phyloP scores from a whole-genome alignment of 2,797 vertebrate species.

The Astyanax mexicanus region DNA sequence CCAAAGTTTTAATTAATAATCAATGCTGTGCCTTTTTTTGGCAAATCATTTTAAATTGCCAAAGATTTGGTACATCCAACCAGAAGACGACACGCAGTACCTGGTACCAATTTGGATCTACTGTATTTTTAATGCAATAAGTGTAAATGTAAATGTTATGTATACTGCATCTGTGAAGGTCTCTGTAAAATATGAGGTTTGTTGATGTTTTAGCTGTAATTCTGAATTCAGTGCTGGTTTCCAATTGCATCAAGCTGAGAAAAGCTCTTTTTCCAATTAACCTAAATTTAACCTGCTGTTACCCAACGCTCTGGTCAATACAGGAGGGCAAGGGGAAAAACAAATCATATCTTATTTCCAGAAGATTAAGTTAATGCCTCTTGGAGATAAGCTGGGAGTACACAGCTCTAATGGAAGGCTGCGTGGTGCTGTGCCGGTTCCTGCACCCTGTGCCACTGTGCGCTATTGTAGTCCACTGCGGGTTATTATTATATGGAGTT shows the following conservation, averaged over 20 bases:
- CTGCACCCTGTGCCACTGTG: background rate
- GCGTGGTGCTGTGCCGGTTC: background rate
- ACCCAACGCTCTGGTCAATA: background rate
- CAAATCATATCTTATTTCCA: slow-evolving; percentile 7
- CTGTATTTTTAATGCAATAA: too few species aligned
- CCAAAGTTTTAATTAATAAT: too few species aligned
- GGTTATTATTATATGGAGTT: background rate
- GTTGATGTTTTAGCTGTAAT: background rate
- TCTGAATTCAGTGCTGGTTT: background rate
- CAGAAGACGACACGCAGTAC: too few species aligned
- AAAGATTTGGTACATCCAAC: too few species aligned
- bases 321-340: background rate
- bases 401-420: slow-evolving; percentile 1
- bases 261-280: background rate
- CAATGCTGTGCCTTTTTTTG: too few species aligned
- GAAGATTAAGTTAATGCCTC: slow-evolving; percentile 1
- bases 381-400: background rate
- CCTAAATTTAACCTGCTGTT: slow-evolving; percentile 6
- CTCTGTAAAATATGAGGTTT: background rate
- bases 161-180: background rate
- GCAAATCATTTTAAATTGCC: too few species aligned
- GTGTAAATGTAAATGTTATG: too few species aligned
- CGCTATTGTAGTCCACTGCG: background rate
- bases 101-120: too few species aligned
- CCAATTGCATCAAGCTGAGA: background rate